Conservation (phyloP, 2,797 vertebrate genomes). For the Lateolabrax maculatus region DNA sequence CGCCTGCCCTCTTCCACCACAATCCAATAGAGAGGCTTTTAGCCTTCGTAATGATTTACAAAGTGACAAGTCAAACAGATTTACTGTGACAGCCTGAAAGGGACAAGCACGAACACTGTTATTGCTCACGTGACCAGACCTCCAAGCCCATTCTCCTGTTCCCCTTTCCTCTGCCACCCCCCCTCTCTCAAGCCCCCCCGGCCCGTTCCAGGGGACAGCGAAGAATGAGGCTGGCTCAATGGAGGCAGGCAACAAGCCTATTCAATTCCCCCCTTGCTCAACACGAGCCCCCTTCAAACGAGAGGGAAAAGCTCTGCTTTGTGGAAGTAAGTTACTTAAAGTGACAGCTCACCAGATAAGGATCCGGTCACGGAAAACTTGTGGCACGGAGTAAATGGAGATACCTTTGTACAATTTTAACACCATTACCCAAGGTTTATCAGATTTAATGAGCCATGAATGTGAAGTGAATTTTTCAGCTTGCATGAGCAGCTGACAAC, state of each 20-base stretch:
- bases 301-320: conserved; percentile 77
- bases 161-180: conserved; percentile 43
- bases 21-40: conserved; percentile 94
- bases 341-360: conserved; percentile 76
- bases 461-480: conserved; percentile 51
- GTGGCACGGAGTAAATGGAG: conserved; percentile 63
- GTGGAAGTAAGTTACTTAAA: conserved; percentile 83
- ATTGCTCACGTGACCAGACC: conserved; percentile 80
- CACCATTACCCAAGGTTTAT: conserved; percentile 71
- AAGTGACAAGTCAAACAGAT: conserved; percentile 96
- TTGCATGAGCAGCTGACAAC: conserved; percentile 50
- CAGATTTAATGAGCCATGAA: conserved; percentile 72
- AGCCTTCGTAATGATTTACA: conserved; percentile 95
- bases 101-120: conserved; percentile 89
- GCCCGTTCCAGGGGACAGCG: conserved; percentile 61
- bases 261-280: conserved; percentile 72
- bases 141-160: conserved; percentile 56
- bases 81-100: conserved; percentile 91
- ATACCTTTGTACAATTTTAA: conserved; percentile 74
- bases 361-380: conserved; percentile 77
- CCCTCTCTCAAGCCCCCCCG: conserved; percentile 20
- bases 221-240: conserved; percentile 78
- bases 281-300: conserved; percentile 78
- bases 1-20: conserved; percentile 76
- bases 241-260: conserved; percentile 74